These are phyloP conservation scores for Drosophila repletoides DNA, from an alignment of 1,140 invertebrate genomes.

Conservation along the genomic window DNA sequence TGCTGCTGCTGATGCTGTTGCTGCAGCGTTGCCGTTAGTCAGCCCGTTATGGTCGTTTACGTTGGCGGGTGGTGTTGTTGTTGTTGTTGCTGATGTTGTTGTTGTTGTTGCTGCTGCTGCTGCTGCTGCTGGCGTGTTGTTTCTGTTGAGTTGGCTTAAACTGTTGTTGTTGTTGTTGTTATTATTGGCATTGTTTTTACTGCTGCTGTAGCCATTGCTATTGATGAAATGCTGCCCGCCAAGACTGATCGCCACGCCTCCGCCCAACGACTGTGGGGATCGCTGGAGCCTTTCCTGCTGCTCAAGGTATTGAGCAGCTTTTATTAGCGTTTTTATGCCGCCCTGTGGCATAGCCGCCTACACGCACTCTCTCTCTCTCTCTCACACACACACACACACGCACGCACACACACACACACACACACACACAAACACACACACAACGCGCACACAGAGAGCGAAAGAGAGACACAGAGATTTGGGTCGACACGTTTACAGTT, in stretches of 20 bases:
- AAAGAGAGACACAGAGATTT: conserved; percentile 23
- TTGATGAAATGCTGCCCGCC: conserved; percentile 35
- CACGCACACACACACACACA: conserved; percentile 9
- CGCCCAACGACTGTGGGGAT: conserved; percentile 25
- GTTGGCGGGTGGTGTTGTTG: conserved; percentile 43
- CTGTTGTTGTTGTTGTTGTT: conserved; percentile 58
- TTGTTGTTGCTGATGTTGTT: conserved; percentile 17
- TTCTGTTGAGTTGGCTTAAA: conserved; percentile 63
- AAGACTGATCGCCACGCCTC: conserved; percentile 2
- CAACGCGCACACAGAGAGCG: conserved; percentile 4
- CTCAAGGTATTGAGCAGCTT: conserved; percentile 58
- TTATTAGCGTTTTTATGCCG: conserved; percentile 49
- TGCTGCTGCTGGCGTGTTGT: conserved; percentile 34
- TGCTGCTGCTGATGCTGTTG: conserved; percentile 12
- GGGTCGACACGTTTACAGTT: conserved; percentile 43
- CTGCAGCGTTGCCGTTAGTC: conserved; percentile 35
- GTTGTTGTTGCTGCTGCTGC: conserved; percentile 20
- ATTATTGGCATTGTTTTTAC: conserved; percentile 7
- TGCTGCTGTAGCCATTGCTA: conserved; percentile 21
- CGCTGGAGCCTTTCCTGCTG: conserved; percentile 44
- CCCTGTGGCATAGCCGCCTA: conserved; percentile 59
- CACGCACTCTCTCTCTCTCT: conserved; percentile 7
- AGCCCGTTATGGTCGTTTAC: conserved; percentile 39
- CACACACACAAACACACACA: conserved; percentile 1
- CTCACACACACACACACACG: conserved; percentile 14